Conservation (phyloP, 2,113 vertebrate genomes). For the Cinclus cinclus region DNA sequence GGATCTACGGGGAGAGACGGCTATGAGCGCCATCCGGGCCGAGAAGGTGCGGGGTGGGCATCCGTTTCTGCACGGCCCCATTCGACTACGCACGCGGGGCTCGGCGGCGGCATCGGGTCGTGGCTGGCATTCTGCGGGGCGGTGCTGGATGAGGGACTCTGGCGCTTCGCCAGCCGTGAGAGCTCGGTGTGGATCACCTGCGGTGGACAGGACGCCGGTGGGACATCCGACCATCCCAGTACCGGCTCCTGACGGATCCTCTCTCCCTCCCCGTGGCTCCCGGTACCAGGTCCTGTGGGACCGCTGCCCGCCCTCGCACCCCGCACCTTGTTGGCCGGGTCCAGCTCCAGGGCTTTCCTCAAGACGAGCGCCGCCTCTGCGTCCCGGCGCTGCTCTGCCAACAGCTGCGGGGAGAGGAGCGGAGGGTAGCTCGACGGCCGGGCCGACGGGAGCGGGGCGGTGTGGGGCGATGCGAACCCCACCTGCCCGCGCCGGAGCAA, state of each 20-base stretch:
- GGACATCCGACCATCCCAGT: background rate
- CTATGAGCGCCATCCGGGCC: background rate
- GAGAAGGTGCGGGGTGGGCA: background rate
- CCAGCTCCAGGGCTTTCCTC: conserved; percentile 83
- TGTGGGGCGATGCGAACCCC: background rate
- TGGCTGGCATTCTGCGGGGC: background rate
- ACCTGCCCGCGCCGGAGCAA: conserved; percentile 83
- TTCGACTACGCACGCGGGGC: background rate
- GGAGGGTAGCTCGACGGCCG: background rate
- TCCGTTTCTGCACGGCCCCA: background rate
- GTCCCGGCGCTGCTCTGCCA: conserved; percentile 81
- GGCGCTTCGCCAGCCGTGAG: conserved; percentile 78
- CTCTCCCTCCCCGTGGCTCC: background rate
- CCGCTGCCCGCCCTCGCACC: background rate
- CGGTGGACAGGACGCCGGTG: background rate
- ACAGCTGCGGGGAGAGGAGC: conserved; percentile 69
- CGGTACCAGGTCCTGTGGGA: background rate
- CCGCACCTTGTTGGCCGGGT: conserved; percentile 80
- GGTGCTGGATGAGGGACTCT: conserved; percentile 10
- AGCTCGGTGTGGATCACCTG: conserved; percentile 78
- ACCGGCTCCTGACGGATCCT: background rate
- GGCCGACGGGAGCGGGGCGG: background rate
- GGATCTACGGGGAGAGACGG: background rate
- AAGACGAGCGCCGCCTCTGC: conserved; percentile 78
- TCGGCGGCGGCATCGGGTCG: background rate